A percentile compares a stretch with the other conserved stretches of the same genome.
phyloP scores from a whole-genome alignment of 2,888 invertebrate species.

The Pogonocherus hispidulus region DNA sequence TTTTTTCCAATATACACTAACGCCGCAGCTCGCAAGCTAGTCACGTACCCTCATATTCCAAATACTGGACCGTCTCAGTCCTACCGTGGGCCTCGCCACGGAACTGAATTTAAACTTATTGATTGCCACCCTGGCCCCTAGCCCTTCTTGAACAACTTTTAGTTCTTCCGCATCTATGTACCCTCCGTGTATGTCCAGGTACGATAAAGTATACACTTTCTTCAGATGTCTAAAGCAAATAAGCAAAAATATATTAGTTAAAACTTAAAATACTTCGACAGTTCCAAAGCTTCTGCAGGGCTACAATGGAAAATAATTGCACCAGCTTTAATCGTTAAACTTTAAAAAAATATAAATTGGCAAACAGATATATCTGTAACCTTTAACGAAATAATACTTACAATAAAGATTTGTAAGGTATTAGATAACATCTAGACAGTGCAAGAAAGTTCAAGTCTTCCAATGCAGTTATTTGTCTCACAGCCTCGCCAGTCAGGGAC shows the following conservation, averaged over 20 bases:
- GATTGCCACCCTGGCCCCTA: conserved; percentile 74
- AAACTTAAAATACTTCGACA: too few species aligned
- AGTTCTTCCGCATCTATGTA: conserved; percentile 75
- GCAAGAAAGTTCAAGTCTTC: conserved; percentile 82
- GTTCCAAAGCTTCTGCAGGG: too few species aligned
- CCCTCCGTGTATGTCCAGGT: conserved; percentile 88
- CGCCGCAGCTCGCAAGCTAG: conserved; percentile 62
- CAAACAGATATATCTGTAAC: too few species aligned
- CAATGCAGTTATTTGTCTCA: conserved; percentile 73
- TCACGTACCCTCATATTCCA: conserved; percentile 91
- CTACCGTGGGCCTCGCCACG: conserved; percentile 91
- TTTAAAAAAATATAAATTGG: too few species aligned
- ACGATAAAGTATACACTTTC: conserved; percentile 76
- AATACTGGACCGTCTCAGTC: conserved; percentile 87
- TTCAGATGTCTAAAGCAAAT: conserved; percentile 67
- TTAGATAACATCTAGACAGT: conserved; percentile 85
- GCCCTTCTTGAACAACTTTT: conserved; percentile 70
- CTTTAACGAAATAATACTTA: conserved; percentile 67
- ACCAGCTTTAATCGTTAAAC: too few species aligned
- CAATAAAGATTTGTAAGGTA: conserved; percentile 79
- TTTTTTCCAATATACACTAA: conserved; percentile 16
- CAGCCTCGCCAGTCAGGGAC: conserved; percentile 75
- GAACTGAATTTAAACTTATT: conserved; percentile 87
- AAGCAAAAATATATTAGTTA: too few species aligned
- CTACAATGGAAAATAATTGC: too few species aligned